These are phyloP conservation scores for Drosophila kanapiae DNA, from an alignment of 1,140 invertebrate genomes.

Conservation along the genomic window DNA sequence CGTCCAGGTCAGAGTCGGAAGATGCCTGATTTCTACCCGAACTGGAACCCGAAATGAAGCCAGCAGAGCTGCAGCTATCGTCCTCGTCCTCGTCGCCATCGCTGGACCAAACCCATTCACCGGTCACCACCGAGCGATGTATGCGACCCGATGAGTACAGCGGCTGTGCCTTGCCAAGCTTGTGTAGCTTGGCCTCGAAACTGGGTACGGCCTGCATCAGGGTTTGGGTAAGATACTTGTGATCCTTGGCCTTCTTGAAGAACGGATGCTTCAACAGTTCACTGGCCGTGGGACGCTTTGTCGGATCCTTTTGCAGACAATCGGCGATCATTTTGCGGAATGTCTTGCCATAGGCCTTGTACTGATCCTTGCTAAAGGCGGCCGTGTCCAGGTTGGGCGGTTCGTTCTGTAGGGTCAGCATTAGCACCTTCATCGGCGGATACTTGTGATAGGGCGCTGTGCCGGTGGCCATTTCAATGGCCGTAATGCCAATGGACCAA, in stretches of 20 bases:
- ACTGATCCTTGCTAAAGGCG: slow-evolving; percentile 98
- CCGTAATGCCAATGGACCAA: slow-evolving; percentile 99
- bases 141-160: slow-evolving; percentile 94
- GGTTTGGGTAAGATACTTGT: slow-evolving; percentile 96
- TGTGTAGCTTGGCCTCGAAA: slow-evolving; percentile 94
- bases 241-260: slow-evolving; percentile 99
- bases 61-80: slow-evolving; percentile 73
- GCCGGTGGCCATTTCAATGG: slow-evolving; percentile 99
- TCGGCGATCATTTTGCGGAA: slow-evolving; percentile 98
- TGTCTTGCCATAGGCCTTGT: slow-evolving; percentile 98
- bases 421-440: slow-evolving; percentile 99
- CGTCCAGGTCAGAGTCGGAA: slow-evolving; percentile 83
- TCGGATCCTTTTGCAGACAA: slow-evolving; percentile 97
- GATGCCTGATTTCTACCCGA: slow-evolving; percentile 65
- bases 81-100: slow-evolving; percentile 86
- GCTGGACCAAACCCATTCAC: slow-evolving; percentile 99
- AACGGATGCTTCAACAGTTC: slow-evolving; percentile 99
- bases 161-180: slow-evolving; percentile 93
- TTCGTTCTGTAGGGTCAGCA: slow-evolving; percentile 99
- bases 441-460: slow-evolving; percentile 99
- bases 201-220: slow-evolving; percentile 94
- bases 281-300: slow-evolving; percentile 97
- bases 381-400: slow-evolving; percentile 97
- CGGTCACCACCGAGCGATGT: slow-evolving; percentile 96
- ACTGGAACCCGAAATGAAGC: not conserved